Base-by-base conservation (phyloP, 2,797 vertebrate genomes). In the Danio tinwini region DNA sequence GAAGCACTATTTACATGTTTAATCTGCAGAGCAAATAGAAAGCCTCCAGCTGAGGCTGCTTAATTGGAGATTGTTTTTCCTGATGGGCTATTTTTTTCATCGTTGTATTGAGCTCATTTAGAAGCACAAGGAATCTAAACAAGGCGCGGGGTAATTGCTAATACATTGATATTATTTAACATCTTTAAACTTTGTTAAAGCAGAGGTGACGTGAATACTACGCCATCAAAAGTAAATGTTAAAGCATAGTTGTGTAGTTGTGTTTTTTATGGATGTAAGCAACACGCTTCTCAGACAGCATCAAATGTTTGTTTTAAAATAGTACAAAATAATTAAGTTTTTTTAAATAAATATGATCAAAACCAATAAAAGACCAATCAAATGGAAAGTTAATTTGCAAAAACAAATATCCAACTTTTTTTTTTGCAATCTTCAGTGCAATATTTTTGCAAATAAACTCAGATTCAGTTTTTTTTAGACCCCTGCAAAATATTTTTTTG, bases 1-100 rank as follows among this genome's bases (percentile, higher is more conserved):
- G 3, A 72, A 78, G 61, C 76, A 80, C 78, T 81, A 83, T 82
- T 82, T 82, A 79, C 78, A 85, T 65, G 78, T 80, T 84, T 82
- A 70, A 83, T 84, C 80, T 64, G 76, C 72, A 65, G 76, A 74
- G 81, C 73, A 73, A 84, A 81, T 59, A 76, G 77, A 85, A 82
- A 45, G 61, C 47, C 61, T 84, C 82, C 83, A 83, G 77, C 80
- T 76, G 84, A 79, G 82, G 17, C 76, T 50, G 45, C 67, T 70
- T 79, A 84, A 85, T 74, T 68, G 58, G 59, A 83, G 68, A 82
- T 70, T 45, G 19, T 74, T 83, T 56, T 77, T 75, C 61, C 12
- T 68, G 40, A 76, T 82, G 83, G 42, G 52, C 49, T 29, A 29
- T 29, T 40, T 64, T 59, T 29, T n/a, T 45, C 67, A 8, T 76